A percentile compares a stretch with the other conserved stretches of the same genome.
Evolutionary conservation across 2,888 invertebrate species (phyloP).

Genomic region (Teleogryllus oceanicus): DNA sequence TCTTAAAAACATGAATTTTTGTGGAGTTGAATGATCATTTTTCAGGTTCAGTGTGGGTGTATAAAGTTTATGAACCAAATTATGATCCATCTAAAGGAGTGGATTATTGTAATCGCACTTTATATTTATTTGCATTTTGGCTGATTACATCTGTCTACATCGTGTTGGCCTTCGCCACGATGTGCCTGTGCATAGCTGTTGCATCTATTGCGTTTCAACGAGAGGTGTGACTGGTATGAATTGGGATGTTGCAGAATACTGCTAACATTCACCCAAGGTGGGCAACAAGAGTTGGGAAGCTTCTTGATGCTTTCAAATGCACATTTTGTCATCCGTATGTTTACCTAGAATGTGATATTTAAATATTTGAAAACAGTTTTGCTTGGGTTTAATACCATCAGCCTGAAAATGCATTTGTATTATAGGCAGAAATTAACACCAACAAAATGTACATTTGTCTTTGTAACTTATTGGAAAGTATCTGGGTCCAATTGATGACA

Average conservation of each 20-base stretch:
- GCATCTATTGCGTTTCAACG: slow-evolving; percentile 50
- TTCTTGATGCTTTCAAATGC: too few species aligned
- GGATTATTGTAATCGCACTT: slow-evolving; percentile 63
- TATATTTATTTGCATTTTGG: slow-evolving; percentile 69
- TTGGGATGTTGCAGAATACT: too few species aligned
- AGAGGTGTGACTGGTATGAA: slow-evolving; percentile 34
- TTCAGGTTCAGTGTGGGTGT: slow-evolving; percentile 66
- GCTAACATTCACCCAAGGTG: too few species aligned
- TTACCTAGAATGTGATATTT: too few species aligned
- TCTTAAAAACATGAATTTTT: background rate
- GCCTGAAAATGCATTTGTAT: too few species aligned
- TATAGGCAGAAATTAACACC: background rate
- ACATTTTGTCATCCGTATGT: too few species aligned
- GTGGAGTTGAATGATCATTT: slow-evolving; percentile 29
- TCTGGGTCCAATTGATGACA: slow-evolving; percentile 1
- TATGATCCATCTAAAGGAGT: slow-evolving; percentile 50
- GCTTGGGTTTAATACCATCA: too few species aligned
- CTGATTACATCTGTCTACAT: slow-evolving; percentile 63
- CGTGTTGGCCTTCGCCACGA: slow-evolving; percentile 52
- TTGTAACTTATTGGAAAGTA: background rate
- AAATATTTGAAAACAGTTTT: too few species aligned
- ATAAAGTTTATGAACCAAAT: slow-evolving; percentile 61
- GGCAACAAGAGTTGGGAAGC: too few species aligned
- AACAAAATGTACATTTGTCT: background rate
- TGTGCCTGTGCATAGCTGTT: slow-evolving; percentile 56